These are phyloP conservation scores for Ceratina japonica DNA, from an alignment of 1,140 invertebrate species.

Conservation along the genomic window DNA sequence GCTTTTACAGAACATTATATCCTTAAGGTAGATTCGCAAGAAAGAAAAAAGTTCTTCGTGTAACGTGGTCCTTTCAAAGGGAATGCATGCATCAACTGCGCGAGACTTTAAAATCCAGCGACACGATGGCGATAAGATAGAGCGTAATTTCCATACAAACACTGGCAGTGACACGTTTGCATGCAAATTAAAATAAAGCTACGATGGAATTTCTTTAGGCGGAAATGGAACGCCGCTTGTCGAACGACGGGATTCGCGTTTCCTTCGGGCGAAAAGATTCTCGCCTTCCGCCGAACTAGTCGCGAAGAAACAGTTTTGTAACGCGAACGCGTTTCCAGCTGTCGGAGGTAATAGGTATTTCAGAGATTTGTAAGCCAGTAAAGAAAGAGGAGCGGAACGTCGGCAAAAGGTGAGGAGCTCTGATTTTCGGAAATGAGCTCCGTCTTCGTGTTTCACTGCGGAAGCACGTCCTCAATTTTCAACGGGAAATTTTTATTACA, in stretches of 20 bases:
- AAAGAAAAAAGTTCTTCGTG: not conserved
- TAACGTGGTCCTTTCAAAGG: not conserved
- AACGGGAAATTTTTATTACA: not conserved
- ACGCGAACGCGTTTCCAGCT: not conserved
- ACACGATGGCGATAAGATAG: constrained; percentile 37
- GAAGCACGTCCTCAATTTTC: not conserved
- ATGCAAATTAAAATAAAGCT: constrained; percentile 46
- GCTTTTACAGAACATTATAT: too few species aligned
- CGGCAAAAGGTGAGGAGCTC: not conserved
- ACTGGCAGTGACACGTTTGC: constrained; percentile 11
- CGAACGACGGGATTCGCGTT: not conserved
- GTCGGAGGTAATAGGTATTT: constrained; percentile 19
- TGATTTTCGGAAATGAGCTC: constrained; percentile 26
- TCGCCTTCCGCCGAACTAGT: not conserved
- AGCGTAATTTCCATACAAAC: constrained; percentile 35
- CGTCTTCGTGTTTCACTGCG: not conserved
- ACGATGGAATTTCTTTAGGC: not conserved
- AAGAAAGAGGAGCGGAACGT: not conserved
- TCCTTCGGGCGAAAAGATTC: not conserved
- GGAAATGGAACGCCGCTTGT: not conserved
- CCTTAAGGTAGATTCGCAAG: too few species aligned
- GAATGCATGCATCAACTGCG: not conserved
- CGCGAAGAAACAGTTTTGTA: constrained; percentile 1
- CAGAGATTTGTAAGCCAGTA: not conserved
- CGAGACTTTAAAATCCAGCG: not conserved